Percentiles rank a stretch among this genome's conserved stretches.
phyloP scores from a whole-genome alignment of 2,797 vertebrate genomes.

The Lepilemur ruficaudatus region DNA sequence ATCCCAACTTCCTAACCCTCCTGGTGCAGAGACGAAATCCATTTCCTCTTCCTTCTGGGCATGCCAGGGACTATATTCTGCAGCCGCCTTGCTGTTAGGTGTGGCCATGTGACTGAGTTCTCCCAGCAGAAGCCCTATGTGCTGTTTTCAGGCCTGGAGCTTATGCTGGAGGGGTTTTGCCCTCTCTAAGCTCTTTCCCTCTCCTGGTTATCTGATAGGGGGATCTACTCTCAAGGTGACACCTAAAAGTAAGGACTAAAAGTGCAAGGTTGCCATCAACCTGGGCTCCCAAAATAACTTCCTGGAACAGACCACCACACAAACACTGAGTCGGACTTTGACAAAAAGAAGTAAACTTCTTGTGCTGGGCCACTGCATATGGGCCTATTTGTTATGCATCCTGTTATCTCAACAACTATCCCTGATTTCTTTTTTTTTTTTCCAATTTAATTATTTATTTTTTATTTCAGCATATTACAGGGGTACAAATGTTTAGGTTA shows the following conservation, averaged over 20 bases:
- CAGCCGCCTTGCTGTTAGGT: background rate
- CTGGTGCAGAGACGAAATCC: background rate
- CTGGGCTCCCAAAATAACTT: background rate
- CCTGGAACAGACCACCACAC: background rate
- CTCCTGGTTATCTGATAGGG: background rate
- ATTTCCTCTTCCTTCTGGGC: background rate
- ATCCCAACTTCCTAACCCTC: background rate
- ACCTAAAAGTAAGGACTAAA: background rate
- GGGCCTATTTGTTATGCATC: background rate
- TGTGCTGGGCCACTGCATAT: background rate
- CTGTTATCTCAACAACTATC: background rate
- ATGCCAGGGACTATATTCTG: background rate
- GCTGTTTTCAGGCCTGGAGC: background rate
- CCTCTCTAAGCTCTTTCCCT: background rate
- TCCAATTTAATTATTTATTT: background rate
- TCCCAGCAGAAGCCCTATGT: background rate
- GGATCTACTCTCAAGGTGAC: background rate
- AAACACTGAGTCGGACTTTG: background rate
- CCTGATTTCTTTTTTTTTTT: background rate
- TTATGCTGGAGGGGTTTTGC: background rate
- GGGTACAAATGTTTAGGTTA: no score
- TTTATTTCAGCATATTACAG: no score
- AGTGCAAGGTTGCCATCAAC: background rate
- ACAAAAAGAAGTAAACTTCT: background rate
- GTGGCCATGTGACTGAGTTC: background rate